Evolutionary conservation across 2,113 vertebrate species (phyloP).

Genomic region (Coracopsis vasa): DNA sequence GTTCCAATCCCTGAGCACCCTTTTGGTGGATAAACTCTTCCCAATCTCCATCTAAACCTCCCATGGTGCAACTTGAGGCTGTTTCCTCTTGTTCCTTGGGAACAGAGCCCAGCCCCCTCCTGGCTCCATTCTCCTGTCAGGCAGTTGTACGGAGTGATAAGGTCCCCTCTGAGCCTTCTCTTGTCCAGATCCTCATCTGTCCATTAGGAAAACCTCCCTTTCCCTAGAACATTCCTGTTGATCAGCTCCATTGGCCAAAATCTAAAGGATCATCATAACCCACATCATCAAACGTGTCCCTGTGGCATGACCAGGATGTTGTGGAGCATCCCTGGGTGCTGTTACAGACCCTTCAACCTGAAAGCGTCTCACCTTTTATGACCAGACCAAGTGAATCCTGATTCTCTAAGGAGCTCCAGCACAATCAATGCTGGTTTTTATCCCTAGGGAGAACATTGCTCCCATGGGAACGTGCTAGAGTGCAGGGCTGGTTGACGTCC

Average conservation of each 20-base stretch:
- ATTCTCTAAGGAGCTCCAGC: background rate
- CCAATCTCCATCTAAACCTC: background rate
- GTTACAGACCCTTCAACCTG: background rate
- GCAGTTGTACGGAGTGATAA: background rate
- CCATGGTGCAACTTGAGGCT: background rate
- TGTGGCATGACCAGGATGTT: background rate
- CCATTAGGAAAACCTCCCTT: background rate
- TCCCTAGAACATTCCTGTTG: background rate
- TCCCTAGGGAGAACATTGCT: accelerated
- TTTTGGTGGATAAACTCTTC: background rate
- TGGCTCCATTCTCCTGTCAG: background rate
- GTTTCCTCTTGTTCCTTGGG: background rate
- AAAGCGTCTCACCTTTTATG: background rate
- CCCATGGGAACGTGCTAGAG: background rate
- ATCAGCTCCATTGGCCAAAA: background rate
- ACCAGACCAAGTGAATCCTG: background rate
- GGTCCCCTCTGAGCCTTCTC: background rate
- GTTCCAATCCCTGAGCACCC: background rate
- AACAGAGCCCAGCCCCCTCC: background rate
- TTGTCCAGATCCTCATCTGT: background rate
- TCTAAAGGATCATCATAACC: background rate
- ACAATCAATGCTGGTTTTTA: background rate
- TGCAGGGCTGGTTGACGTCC: background rate
- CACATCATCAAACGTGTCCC: background rate
- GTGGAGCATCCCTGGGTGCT: background rate